Evolutionary conservation across 2,113 vertebrate species (phyloP).

Genomic region (Sinocyclocheilus grahami): DNA sequence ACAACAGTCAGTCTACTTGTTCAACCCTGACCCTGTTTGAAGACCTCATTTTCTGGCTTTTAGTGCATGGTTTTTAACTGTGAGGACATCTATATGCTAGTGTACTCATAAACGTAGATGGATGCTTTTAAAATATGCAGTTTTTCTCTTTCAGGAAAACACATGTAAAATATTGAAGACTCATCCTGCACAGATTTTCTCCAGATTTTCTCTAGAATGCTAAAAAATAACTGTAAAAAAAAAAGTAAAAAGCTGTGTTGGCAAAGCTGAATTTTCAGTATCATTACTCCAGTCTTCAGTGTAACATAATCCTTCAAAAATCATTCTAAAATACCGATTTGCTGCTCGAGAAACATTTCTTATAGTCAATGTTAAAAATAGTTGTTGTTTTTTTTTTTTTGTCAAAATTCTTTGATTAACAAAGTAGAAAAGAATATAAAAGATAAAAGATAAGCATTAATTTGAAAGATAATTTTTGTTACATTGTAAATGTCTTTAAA

Average conservation of each 20-base stretch:
- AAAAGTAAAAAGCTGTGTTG: too few relatives aligned
- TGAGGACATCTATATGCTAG: neutral
- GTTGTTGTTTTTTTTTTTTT: neutral
- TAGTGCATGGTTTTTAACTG: neutral
- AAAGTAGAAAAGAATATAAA: too few relatives aligned
- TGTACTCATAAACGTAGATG: neutral
- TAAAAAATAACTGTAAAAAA: too few relatives aligned
- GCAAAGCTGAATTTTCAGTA: neutral
- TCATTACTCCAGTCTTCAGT: neutral
- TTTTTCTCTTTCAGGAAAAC: neutral
- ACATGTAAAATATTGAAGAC: neutral
- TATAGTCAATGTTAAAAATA: neutral
- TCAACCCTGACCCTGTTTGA: neutral
- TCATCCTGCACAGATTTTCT: neutral
- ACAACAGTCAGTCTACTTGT: neutral
- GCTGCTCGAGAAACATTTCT: too few relatives aligned
- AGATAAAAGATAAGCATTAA: neutral
- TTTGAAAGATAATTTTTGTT: neutral
- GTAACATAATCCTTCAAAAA: neutral
- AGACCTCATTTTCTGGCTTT: neutral
- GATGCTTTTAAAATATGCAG: neutral
- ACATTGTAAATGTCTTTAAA: neutral
- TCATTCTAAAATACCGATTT: too few relatives aligned
- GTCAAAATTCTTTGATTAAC: too few relatives aligned
- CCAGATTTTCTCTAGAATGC: neutral